A percentile compares a stretch with the other conserved stretches of the same genome.
Evolutionary conservation across 2,888 invertebrate genomes (phyloP).

Genomic region (Ecdyonurus torrentis): DNA sequence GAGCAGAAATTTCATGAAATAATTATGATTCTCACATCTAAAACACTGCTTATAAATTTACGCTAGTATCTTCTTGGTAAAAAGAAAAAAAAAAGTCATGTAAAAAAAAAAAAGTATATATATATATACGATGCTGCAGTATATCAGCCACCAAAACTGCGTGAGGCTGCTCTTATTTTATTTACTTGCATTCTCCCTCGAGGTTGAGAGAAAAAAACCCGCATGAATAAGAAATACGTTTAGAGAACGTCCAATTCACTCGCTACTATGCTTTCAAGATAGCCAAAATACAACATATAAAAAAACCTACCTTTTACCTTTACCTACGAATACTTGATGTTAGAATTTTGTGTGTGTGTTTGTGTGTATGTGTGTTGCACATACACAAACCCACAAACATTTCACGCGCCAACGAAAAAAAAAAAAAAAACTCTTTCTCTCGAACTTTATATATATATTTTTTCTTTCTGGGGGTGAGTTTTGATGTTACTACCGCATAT

Average conservation of each 20-base stretch:
- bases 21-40: background rate
- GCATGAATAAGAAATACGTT: conserved; percentile 3
- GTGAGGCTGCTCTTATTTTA: background rate
- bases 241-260: background rate
- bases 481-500: background rate
- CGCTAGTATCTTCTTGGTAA: background rate
- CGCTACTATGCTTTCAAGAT: background rate
- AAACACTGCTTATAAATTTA: background rate
- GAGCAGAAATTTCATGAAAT: background rate
- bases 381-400: background rate
- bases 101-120: background rate
- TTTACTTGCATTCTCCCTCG: background rate
- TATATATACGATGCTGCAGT: background rate
- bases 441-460: no score
- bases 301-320: no score
- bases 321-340: no score
- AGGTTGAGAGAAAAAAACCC: background rate
- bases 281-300: background rate
- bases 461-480: background rate
- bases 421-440: no score
- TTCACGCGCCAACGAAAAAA: background rate
- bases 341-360: no score
- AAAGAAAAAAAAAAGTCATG: no score
- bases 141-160: background rate
- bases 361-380: no score